Evolutionary conservation across 2,113 vertebrate species (phyloP), one percentile per base, ranked within the genome.

Genomic region (Grallaria varia): DNA sequence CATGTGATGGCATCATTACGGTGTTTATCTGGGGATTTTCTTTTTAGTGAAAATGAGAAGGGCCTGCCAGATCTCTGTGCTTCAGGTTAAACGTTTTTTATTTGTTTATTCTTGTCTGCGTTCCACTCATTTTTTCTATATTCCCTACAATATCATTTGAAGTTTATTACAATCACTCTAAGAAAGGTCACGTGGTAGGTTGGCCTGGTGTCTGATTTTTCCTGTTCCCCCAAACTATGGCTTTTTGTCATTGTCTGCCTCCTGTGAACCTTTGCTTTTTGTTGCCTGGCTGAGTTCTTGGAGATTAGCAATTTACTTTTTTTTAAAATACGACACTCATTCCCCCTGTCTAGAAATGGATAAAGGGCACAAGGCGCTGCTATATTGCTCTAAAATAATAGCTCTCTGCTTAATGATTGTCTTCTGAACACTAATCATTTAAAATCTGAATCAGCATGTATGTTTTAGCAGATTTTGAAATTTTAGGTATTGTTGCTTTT

Each of bases 31-130:
- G 83, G 73, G 77, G 68, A 30, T 92, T 94, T 93, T 93, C 82
- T 93, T 69, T 90, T 49, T 27, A 81, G 85, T 63, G 72, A 79
- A 87, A 80, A 77, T 5, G 39, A 94, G 93, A 75, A 88, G 68
- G 40, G 19, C 39, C 49, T 92, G 92, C 90, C 95, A 95, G 90
- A 82, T 75, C 75, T 84, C 87, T 74, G 63, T 44, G 93, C 91
- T 94, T 62, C 91, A 96, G 87, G 91, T 96, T 90, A 93, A 94
- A 82, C 19, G 6, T 59, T 90, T 86, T 91, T 77, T 55, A 77
- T 93, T 90, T 96, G 90, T 87, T 97, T 96, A 90, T 88, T 83
- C 92, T 90, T 86, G 91, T 94, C 95, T 97, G 72, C 90, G 90
- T 96, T 94, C 96, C 95, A 83, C 24, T 56, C 76, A 55, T 94